Evolutionary conservation across 2,888 invertebrate species (phyloP), one percentile per base, ranked within the genome.

Genomic region (Ophion obscuratus): DNA sequence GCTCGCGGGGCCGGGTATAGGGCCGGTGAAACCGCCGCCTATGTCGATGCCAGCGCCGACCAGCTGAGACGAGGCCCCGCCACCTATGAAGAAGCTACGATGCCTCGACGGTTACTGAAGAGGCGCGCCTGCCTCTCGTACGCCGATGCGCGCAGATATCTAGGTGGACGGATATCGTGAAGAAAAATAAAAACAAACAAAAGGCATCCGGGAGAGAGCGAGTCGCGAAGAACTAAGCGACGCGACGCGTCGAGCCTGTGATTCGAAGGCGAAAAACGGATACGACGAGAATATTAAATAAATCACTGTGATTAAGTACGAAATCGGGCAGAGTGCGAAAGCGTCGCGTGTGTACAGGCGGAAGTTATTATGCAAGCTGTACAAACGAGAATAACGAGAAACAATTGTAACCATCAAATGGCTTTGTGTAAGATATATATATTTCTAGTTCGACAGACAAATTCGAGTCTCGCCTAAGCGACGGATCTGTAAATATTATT

Each of bases 11-110:
- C 93, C 93, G 3, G 93, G 93, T 20, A 87, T 89, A 31, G 94
- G 93, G 5, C 89, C 93, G 36, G 93, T 94, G 27, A 94, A 94
- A 88, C 92, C 93, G 76, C 90, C 93, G n/a, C 94, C 94, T 68
- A 93, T 94, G 92, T 91, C 93, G 85, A 94, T 94, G 93, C 92
- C 93, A 64, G 93, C 94, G 40, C 93, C 94, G 87, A 93, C 93
- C 88, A 94, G 94, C 94, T 94, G 94, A 94, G 93, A 94, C 92
- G 93, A 93, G 92, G 93, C 92, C 86, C 88, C 88, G 76, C 91
- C 91, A 81, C 94, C 94, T 71, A 93, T 93, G 89, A 94, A 94
- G 89, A 94, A 94, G 89, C 92, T 94, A 85, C 91, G 93, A 88
- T 94, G 94, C 91, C 93, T 93, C 89, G 93, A 93, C 88, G 91